phyloP scores from a whole-genome alignment of 2,113 vertebrate species.

The Trichomycterus rosablanca region DNA sequence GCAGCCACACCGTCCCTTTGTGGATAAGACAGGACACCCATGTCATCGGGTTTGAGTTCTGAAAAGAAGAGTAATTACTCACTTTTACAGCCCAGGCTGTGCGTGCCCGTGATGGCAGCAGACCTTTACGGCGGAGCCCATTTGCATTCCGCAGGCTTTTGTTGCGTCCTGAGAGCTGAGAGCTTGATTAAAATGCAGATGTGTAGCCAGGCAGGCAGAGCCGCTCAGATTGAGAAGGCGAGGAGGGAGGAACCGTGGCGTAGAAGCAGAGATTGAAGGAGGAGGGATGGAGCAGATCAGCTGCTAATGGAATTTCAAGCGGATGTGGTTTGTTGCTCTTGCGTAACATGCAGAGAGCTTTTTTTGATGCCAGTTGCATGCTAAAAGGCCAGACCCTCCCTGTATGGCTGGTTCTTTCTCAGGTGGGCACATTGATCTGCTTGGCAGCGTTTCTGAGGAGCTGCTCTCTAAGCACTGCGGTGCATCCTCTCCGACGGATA shows the following conservation, averaged over 20 bases:
- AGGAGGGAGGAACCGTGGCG: neutral
- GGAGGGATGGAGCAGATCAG: conserved; percentile 14
- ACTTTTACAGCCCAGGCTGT: no score
- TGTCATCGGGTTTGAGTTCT: no score
- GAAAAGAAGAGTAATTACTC: conserved; percentile 19
- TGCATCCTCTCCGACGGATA: neutral
- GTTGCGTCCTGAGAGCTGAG: conserved; percentile 13
- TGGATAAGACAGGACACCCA: no score
- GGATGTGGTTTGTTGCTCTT: conserved; percentile 50
- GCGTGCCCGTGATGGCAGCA: conserved; percentile 12
- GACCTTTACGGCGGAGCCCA: neutral
- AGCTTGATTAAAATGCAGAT: conserved; percentile 46
- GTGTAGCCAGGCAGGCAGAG: conserved; percentile 20
- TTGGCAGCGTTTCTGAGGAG: neutral
- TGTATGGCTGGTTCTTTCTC: conserved; percentile 3
- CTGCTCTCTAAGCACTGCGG: conserved; percentile 5
- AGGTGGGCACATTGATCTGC: conserved; percentile 18
- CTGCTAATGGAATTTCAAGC: conserved; percentile 53
- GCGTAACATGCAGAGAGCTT: conserved; percentile 36
- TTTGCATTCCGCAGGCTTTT: conserved; percentile 36
- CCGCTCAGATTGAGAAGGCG: conserved; percentile 23
- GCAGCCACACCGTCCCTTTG: no score
- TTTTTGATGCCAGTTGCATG: conserved; percentile 39
- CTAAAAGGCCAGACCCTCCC: conserved; percentile 27
- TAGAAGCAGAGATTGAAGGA: neutral